A percentile compares a stretch with the other conserved stretches of the same genome.
Evolutionary conservation across 2,797 vertebrate genomes (phyloP).

Genomic region (Falco concolor): DNA sequence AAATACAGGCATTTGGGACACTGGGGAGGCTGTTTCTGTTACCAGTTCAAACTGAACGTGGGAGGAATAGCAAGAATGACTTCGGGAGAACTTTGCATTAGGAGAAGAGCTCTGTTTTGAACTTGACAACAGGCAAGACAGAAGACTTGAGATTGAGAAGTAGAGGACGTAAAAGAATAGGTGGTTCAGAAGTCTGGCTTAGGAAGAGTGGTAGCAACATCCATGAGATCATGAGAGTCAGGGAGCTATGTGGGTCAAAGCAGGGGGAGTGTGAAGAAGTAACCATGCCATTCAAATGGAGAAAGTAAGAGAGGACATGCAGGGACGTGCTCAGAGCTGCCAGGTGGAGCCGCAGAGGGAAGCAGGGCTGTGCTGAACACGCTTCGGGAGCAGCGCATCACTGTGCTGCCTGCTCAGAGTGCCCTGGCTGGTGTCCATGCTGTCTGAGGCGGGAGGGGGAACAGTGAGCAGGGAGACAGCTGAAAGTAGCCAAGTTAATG

Average conservation of each 20-base stretch:
- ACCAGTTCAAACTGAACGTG: background rate
- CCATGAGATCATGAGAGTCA: background rate
- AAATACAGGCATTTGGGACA: background rate
- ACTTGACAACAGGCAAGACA: background rate
- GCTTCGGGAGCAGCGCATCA: background rate
- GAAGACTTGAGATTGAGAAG: background rate
- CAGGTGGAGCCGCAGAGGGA: fast-evolving
- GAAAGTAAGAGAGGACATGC: background rate
- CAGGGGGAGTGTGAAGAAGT: background rate
- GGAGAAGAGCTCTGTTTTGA: background rate
- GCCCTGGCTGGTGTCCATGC: background rate
- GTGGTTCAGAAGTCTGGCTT: background rate
- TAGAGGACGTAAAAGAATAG: background rate
- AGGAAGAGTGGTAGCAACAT: background rate
- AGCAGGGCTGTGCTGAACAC: background rate
- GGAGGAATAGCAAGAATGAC: background rate
- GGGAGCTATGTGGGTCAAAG: background rate
- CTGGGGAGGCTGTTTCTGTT: background rate
- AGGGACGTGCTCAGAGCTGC: background rate
- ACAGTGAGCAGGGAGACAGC: background rate
- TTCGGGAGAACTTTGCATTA: background rate
- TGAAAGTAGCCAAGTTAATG: background rate
- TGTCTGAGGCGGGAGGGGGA: background rate
- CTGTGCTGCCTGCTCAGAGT: background rate
- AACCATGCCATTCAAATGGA: background rate